Percentiles rank a stretch among this genome's conserved stretches.
These are phyloP conservation scores for Bergia puertoricense DNA, from an alignment of 92 coral and sea anemone species.

Conservation along the genomic window DNA sequence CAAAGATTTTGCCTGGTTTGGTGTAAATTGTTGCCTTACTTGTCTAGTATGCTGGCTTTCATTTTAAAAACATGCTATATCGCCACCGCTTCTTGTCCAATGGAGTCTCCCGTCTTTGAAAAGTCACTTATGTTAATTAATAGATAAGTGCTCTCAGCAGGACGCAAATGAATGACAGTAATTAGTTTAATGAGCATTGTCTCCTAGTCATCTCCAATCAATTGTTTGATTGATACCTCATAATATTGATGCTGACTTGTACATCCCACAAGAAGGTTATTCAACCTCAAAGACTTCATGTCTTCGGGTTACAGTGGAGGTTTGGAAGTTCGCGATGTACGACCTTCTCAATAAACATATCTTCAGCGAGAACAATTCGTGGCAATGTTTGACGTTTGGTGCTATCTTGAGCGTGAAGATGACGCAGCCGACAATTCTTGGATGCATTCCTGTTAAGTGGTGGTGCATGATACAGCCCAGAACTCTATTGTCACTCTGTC, in stretches of 20 bases:
- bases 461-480: constrained; percentile 27
- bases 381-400: background rate
- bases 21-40: background rate
- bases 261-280: constrained; percentile 16
- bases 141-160: constrained; percentile 41
- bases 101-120: background rate
- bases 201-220: constrained; percentile 64
- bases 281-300: background rate
- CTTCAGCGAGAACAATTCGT: background rate
- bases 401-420: constrained; percentile 23
- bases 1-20: constrained; percentile 12
- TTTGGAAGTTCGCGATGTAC: background rate
- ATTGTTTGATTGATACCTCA: constrained; percentile 51
- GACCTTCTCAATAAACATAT: background rate
- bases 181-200: constrained; percentile 65
- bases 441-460: constrained; percentile 40
- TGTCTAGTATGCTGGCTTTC: background rate
- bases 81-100: constrained; percentile 4
- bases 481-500: constrained; percentile 40
- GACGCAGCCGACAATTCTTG: constrained; percentile 19
- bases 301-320: background rate
- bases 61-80: constrained; percentile 7
- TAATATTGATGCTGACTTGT: constrained; percentile 30
- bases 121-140: constrained; percentile 45
- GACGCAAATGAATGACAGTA: constrained; percentile 51